Conservation (phyloP, 1,140 invertebrate species). For the Scaptomyza montana region DNA sequence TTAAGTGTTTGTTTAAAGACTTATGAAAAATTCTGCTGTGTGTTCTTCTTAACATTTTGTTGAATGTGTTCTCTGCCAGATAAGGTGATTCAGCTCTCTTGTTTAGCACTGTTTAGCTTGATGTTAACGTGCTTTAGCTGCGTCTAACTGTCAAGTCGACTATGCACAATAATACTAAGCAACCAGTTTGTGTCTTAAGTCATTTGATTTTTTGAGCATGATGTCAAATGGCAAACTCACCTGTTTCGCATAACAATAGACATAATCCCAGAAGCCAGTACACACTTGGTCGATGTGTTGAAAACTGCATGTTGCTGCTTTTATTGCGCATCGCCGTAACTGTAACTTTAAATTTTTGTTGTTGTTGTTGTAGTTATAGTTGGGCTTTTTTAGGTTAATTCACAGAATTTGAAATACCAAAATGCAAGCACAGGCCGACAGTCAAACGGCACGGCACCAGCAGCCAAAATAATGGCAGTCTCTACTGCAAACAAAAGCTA, state of each 20-base stretch:
- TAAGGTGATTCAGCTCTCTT: slow-evolving; percentile 31
- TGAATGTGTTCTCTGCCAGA: not conserved
- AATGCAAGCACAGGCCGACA: slow-evolving; percentile 36
- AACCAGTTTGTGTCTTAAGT: slow-evolving; percentile 29
- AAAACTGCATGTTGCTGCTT: slow-evolving; percentile 59
- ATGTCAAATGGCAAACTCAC: slow-evolving; percentile 45
- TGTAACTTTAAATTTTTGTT: slow-evolving; percentile 74
- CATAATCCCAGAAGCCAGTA: slow-evolving; percentile 69
- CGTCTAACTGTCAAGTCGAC: not conserved
- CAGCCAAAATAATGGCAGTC: slow-evolving; percentile 55
- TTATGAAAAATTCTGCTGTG: slow-evolving; percentile 5
- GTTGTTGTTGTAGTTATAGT: slow-evolving; percentile 41
- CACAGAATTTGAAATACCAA: slow-evolving; percentile 71
- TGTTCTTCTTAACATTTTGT: slow-evolving; percentile 5
- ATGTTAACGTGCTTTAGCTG: no score
- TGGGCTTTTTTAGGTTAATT: slow-evolving; percentile 63
- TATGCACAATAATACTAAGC: not conserved
- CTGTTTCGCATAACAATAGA: slow-evolving; percentile 62
- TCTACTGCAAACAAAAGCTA: slow-evolving; percentile 63
- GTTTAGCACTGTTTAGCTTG: no score
- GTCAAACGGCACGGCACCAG: slow-evolving; percentile 26
- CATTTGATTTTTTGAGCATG: slow-evolving; percentile 23
- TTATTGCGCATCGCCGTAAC: slow-evolving; percentile 69
- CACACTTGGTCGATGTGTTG: slow-evolving; percentile 57
- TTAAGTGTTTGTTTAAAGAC: slow-evolving; percentile 21